Conservation (phyloP, 2,113 vertebrate genomes). For the Caranx melampygus region DNA sequence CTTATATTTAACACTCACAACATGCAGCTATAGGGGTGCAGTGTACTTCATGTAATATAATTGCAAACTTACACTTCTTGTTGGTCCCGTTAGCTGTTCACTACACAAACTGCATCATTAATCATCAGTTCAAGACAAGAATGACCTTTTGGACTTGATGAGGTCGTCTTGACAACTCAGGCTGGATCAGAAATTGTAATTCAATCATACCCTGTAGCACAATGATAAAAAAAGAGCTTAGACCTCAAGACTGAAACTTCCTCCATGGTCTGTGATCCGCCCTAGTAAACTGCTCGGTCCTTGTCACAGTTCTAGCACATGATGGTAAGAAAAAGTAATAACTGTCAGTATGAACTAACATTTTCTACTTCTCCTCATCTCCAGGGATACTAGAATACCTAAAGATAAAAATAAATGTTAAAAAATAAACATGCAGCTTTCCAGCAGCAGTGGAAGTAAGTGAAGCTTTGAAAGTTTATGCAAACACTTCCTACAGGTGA, state of each 20-base stretch:
- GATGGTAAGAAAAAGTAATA: too few species aligned
- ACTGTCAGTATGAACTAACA: too few species aligned
- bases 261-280: constrained; percentile 38
- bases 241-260: constrained; percentile 34
- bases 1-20: neutral
- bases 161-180: constrained; percentile 26
- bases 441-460: too few species aligned
- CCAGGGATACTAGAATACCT: too few species aligned
- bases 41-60: constrained; percentile 10
- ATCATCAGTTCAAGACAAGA: constrained; percentile 40
- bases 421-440: too few species aligned
- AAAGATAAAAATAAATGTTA: too few species aligned
- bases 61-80: constrained; percentile 8
- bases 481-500: too few species aligned
- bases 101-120: constrained; percentile 44
- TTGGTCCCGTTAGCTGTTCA: constrained; percentile 9
- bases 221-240: constrained; percentile 40
- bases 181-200: constrained; percentile 40
- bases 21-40: neutral
- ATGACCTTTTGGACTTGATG: constrained; percentile 40
- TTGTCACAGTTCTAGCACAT: too few species aligned
- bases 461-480: too few species aligned
- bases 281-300: constrained; percentile 16
- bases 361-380: too few species aligned
- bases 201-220: constrained; percentile 30